These are phyloP conservation scores for Stegodyphus mimosarum DNA, from an alignment of 1,140 invertebrate species.

Conservation along the genomic window DNA sequence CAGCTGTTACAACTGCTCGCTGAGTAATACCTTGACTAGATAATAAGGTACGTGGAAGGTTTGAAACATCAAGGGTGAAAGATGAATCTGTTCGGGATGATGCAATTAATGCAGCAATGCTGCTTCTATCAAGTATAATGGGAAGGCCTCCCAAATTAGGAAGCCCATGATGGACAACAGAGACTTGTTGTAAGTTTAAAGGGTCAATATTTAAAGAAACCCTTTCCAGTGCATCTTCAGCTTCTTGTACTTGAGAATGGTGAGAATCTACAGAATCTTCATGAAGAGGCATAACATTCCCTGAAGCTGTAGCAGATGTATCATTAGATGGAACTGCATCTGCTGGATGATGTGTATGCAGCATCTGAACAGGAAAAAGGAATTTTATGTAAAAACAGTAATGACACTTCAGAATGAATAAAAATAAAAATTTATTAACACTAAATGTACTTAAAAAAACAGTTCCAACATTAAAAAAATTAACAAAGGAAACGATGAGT, in stretches of 20 bases:
- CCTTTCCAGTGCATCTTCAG: conserved; percentile 27
- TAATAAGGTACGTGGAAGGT: conserved; percentile 41
- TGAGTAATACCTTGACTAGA: conserved; percentile 53
- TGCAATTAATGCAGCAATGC: conserved; percentile 40
- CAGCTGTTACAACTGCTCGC: conserved; percentile 20
- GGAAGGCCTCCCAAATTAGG: conserved; percentile 12
- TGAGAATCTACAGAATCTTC: conserved; percentile 56
- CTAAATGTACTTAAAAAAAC: too few relatives aligned
- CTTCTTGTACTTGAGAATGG: conserved; percentile 32
- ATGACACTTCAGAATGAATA: too few relatives aligned
- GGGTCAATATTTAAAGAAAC: conserved; percentile 46
- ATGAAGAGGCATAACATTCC: conserved; percentile 35
- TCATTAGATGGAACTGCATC: conserved; percentile 14
- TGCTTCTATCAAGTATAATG: conserved; percentile 51
- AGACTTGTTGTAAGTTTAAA: conserved; percentile 48
- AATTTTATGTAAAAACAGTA: too few relatives aligned
- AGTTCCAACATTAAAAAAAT: too few relatives aligned
- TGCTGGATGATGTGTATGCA: conserved; percentile 17
- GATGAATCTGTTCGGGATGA: conserved; percentile 37
- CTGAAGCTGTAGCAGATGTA: conserved; percentile 14
- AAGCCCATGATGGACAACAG: conserved; percentile 34
- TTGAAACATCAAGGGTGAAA: conserved; percentile 34
- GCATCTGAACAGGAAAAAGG: background rate
- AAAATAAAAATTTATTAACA: too few relatives aligned
- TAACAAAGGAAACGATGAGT: too few relatives aligned